Evolutionary conservation across 1,140 invertebrate genomes (phyloP).

Genomic region (Cotesia chilonis): DNA sequence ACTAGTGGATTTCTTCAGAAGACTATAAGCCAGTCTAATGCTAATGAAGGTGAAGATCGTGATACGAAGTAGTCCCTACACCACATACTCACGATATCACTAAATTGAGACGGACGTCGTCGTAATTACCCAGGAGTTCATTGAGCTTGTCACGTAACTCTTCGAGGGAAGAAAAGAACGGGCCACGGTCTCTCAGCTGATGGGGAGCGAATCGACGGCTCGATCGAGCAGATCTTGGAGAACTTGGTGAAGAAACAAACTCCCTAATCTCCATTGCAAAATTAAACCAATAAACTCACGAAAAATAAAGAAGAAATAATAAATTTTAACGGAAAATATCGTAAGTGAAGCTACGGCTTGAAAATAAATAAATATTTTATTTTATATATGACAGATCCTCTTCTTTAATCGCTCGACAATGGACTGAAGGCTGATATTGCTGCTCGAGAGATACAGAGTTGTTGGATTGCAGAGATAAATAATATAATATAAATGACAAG

Average conservation of each 20-base stretch:
- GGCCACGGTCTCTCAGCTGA: conserved; percentile 45
- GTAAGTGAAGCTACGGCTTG: not conserved
- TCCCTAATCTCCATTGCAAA: not conserved
- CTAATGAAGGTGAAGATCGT: no score
- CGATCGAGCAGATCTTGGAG: conserved; percentile 43
- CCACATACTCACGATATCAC: conserved; percentile 13
- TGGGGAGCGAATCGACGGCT: conserved; percentile 39
- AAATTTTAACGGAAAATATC: not conserved
- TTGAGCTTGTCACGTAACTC: conserved; percentile 60
- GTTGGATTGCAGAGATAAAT: not conserved
- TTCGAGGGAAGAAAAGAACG: conserved; percentile 59
- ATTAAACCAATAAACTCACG: not conserved
- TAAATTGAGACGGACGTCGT: not conserved
- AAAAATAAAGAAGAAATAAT: not conserved
- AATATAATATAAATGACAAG: not conserved
- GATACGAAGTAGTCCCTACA: not conserved
- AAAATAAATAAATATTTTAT: not conserved
- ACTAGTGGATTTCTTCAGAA: no score
- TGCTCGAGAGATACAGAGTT: conserved; percentile 2
- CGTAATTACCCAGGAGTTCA: conserved; percentile 59
- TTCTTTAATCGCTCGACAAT: conserved; percentile 31
- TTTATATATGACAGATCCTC: not conserved
- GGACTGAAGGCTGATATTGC: conserved; percentile 24
- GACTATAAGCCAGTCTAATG: no score
- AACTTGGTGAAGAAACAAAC: conserved; percentile 21